A percentile compares a stretch with the other conserved stretches of the same genome.
Evolutionary conservation across 2,113 vertebrate genomes (phyloP).

Genomic region (Trogon melanurus): DNA sequence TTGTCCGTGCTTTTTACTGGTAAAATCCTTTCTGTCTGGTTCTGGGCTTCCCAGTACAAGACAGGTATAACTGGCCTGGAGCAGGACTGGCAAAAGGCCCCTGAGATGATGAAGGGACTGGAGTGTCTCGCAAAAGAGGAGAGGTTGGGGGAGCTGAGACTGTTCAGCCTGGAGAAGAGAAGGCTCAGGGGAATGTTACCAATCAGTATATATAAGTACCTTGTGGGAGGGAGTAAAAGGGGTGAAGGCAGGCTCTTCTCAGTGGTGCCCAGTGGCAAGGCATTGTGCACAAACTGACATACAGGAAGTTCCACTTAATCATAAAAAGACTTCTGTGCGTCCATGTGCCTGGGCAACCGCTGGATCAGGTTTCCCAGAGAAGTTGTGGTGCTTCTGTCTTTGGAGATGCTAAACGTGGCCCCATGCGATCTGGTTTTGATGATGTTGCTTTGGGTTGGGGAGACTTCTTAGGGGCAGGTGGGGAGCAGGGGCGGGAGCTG

Average conservation of each 20-base stretch:
- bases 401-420: background rate
- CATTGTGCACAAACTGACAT: background rate
- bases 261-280: background rate
- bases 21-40: background rate
- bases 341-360: background rate
- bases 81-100: background rate
- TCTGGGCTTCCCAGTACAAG: background rate
- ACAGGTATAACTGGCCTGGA: background rate
- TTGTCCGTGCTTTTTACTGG: background rate
- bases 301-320: background rate
- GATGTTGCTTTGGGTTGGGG: background rate
- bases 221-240: background rate
- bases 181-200: background rate
- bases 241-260: background rate
- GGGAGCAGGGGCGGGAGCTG: background rate
- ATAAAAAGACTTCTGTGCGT: background rate
- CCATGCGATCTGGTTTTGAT: background rate
- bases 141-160: background rate
- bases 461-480: background rate
- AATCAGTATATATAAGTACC: background rate
- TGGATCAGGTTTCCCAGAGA: background rate
- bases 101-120: background rate
- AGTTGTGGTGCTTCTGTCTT: background rate
- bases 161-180: background rate
- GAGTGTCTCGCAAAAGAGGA: background rate